Conservation (phyloP, 2,797 vertebrate species). For the Otolemur crassicaudatus region DNA sequence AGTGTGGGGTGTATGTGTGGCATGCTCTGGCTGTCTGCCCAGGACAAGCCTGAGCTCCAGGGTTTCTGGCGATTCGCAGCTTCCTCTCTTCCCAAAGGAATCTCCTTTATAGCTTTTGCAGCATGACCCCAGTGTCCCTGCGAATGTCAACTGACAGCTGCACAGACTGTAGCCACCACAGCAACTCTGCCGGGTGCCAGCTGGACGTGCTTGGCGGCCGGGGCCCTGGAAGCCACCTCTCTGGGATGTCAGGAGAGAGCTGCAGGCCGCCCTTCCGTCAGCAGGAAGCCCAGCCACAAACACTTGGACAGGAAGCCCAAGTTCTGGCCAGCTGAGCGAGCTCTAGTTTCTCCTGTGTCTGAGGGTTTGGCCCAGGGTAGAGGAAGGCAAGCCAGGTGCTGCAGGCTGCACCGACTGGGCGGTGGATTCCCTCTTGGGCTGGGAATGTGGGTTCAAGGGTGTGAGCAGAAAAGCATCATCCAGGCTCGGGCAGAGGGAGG, state of each 20-base stretch:
- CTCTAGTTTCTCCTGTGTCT: slow-evolving; percentile 74
- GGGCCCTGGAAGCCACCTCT: slow-evolving; percentile 53
- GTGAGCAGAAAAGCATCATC: slow-evolving; percentile 65
- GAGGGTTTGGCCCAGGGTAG: slow-evolving; percentile 69
- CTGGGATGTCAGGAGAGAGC: slow-evolving; percentile 71
- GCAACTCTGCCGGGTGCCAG: slow-evolving; percentile 59
- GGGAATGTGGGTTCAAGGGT: slow-evolving; percentile 71
- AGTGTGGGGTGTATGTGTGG: neutral
- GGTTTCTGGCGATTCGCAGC: slow-evolving; percentile 61
- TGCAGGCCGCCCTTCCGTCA: slow-evolving; percentile 74
- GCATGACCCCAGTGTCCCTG: slow-evolving; percentile 62
- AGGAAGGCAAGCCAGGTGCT: slow-evolving; percentile 78
- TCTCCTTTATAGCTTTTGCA: slow-evolving; percentile 44
- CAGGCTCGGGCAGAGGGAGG: slow-evolving; percentile 32
- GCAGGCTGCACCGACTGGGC: slow-evolving; percentile 44
- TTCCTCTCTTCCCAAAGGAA: slow-evolving; percentile 68
- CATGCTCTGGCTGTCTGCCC: slow-evolving; percentile 37
- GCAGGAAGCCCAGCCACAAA: slow-evolving; percentile 78
- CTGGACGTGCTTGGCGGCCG: slow-evolving; percentile 62
- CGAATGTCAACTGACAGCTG: slow-evolving; percentile 68
- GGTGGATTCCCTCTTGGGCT: slow-evolving; percentile 70
- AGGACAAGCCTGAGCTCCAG: slow-evolving; percentile 44
- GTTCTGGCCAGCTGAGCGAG: slow-evolving; percentile 71
- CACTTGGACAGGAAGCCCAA: slow-evolving; percentile 75
- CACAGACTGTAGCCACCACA: neutral